Percentiles rank a stretch among this genome's conserved stretches.
Conservation (phyloP, 2,113 vertebrate genomes). For the Polypterus senegalus region DNA sequence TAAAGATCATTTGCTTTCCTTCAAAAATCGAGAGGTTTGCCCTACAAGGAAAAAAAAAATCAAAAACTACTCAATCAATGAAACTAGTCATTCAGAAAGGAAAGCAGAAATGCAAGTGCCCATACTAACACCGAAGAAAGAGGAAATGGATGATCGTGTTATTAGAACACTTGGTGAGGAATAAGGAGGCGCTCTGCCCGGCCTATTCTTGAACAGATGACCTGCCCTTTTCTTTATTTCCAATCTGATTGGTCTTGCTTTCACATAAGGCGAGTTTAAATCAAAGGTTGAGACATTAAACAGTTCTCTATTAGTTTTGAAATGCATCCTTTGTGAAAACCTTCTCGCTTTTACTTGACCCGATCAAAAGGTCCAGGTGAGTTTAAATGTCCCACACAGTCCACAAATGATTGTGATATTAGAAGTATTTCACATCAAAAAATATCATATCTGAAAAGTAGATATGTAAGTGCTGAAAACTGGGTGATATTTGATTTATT, state of each 20-base stretch:
- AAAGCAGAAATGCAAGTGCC: conserved; percentile 9
- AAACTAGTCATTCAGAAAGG: conserved; percentile 30
- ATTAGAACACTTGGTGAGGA: conserved; percentile 18
- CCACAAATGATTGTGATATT: too few relatives aligned
- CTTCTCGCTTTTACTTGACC: too few relatives aligned
- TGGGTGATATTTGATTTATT: too few relatives aligned
- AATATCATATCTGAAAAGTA: too few relatives aligned
- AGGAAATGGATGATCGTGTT: conserved; percentile 28
- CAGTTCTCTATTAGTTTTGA: conserved; percentile 16
- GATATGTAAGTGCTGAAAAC: too few relatives aligned
- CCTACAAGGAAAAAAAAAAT: conserved; percentile 29
- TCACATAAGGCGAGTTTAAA: conserved; percentile 21
- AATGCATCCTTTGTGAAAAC: conserved; percentile 3
- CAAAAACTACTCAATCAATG: conserved; percentile 34
- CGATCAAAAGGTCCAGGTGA: too few relatives aligned
- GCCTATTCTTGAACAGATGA: conserved; percentile 23
- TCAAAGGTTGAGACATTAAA: conserved; percentile 26
- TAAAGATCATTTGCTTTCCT: not conserved
- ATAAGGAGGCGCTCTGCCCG: conserved; percentile 22
- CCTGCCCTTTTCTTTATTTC: conserved; percentile 11
- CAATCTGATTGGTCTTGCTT: conserved; percentile 23
- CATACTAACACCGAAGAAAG: conserved; percentile 7
- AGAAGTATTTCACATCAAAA: too few relatives aligned
- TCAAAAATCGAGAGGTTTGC: conserved; percentile 34
- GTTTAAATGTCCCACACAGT: too few relatives aligned